Evolutionary conservation across 2,113 vertebrate genomes (phyloP).

Genomic region (Entelurus aequoreus): DNA sequence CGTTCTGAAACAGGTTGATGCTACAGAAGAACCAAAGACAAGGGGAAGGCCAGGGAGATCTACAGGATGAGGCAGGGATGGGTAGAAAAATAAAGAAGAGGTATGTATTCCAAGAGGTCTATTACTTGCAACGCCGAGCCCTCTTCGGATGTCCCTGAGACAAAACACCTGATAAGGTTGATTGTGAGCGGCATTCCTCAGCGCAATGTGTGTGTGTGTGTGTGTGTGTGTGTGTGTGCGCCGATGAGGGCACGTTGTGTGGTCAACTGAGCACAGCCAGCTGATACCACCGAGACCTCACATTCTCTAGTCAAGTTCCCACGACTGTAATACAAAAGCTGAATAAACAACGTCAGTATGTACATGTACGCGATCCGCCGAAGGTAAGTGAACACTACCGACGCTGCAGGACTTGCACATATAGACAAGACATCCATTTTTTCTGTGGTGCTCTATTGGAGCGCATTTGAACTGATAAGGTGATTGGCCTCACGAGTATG

Average conservation of each 20-base stretch:
- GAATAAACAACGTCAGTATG: constrained; percentile 5
- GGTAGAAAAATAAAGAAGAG: constrained; percentile 5
- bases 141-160: constrained; percentile 64
- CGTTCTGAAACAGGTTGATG: not conserved
- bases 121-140: constrained; percentile 47
- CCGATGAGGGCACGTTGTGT: constrained; percentile 57
- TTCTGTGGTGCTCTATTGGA: not conserved
- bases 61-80: constrained; percentile 17
- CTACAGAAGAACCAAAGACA: not conserved
- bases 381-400: not conserved
- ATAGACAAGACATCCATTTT: not conserved
- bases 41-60: not conserved
- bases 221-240: constrained; percentile 38
- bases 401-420: not conserved
- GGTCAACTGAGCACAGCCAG: constrained; percentile 41
- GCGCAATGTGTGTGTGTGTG: constrained; percentile 44
- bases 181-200: constrained; percentile 63
- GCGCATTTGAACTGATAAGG: not conserved
- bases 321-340: constrained; percentile 8
- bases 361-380: not conserved
- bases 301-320: constrained; percentile 8
- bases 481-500: no score
- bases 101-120: constrained; percentile 43
- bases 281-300: constrained; percentile 25
- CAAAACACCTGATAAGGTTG: constrained; percentile 68